phyloP scores from a whole-genome alignment of 2,888 invertebrate genomes.

The Tinea trinotella region DNA sequence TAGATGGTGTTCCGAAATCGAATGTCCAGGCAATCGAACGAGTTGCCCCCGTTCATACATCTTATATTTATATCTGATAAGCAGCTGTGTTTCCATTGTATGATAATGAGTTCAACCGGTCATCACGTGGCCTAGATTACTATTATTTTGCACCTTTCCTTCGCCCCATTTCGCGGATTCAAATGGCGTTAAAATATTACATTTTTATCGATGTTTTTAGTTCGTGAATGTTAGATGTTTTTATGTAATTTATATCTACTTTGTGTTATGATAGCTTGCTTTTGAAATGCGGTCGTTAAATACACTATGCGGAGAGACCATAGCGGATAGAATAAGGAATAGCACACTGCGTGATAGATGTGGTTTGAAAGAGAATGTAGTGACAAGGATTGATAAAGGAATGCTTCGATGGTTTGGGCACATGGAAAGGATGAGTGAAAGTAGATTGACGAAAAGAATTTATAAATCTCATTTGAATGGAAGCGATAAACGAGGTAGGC shows the following conservation, averaged over 20 bases:
- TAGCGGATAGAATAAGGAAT: too few relatives aligned
- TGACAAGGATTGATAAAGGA: too few relatives aligned
- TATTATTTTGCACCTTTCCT: slow-evolving; percentile 1
- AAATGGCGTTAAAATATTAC: neutral
- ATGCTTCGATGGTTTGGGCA: too few relatives aligned
- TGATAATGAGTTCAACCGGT: slow-evolving; percentile 1
- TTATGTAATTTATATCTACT: neutral
- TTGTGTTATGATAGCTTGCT: too few relatives aligned
- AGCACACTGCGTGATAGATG: too few relatives aligned
- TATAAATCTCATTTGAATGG: too few relatives aligned
- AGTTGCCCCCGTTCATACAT: neutral
- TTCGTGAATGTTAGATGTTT: neutral
- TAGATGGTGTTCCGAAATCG: neutral
- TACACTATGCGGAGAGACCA: too few relatives aligned
- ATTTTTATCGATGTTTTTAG: neutral
- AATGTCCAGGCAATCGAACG: neutral
- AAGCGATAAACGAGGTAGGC: too few relatives aligned
- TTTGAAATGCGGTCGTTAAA: too few relatives aligned
- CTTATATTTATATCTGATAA: slow-evolving; percentile 7
- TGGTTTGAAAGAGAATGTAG: too few relatives aligned
- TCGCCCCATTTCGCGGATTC: neutral
- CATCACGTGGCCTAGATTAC: neutral
- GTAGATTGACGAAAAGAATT: too few relatives aligned
- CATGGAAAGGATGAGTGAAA: too few relatives aligned
- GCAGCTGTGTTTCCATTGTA: slow-evolving; percentile 16